phyloP scores from a whole-genome alignment of 2,113 vertebrate species.

The Grantiella picta region DNA sequence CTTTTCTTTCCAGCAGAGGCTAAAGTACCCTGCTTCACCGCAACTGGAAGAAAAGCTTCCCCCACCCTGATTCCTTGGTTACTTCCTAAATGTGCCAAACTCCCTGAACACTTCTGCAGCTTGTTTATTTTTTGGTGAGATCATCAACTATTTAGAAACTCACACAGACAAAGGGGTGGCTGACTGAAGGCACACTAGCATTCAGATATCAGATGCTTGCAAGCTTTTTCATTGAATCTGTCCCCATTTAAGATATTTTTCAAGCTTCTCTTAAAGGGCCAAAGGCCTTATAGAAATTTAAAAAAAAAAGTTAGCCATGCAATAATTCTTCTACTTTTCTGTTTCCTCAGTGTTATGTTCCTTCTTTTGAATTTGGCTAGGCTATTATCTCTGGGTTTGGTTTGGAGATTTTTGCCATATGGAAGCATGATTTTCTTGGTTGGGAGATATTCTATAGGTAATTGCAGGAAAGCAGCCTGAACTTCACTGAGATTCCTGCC shows the following conservation, averaged over 20 bases:
- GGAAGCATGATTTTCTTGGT: neutral
- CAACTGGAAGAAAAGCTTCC: neutral
- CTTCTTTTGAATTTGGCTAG: neutral
- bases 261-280: neutral
- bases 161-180: neutral
- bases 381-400: neutral
- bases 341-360: neutral
- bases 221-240: neutral
- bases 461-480: neutral
- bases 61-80: neutral
- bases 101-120: neutral
- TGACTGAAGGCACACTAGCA: neutral
- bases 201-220: neutral
- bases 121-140: constrained; percentile 24
- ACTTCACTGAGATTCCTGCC: neutral
- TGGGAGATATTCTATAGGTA: neutral
- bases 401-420: neutral
- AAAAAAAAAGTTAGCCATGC: neutral
- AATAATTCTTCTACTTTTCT: neutral
- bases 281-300: neutral
- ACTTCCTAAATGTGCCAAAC: neutral
- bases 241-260: neutral
- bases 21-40: neutral
- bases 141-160: neutral
- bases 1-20: neutral